phyloP scores from a whole-genome alignment of 37 sponge, comb jelly and placozoan genomes.

The Beroe forskalii region DNA sequence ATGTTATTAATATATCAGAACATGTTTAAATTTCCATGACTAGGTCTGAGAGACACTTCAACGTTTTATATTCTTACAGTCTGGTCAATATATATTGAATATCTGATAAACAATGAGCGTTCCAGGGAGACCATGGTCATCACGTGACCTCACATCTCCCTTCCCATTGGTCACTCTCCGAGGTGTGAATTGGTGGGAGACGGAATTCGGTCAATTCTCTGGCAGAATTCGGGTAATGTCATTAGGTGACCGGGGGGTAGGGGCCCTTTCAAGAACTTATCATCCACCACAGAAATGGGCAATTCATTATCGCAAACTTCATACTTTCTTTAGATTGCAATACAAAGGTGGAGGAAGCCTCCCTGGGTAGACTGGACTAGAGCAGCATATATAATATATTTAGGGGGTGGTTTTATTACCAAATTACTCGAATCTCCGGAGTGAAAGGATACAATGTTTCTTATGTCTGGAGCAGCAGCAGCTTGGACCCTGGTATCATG shows the following conservation, averaged over 20 bases:
- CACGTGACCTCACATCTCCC: not conserved
- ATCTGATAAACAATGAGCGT: conserved; percentile 35
- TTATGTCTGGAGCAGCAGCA: too few species aligned
- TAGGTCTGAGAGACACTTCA: not conserved
- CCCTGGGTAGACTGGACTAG: too few species aligned
- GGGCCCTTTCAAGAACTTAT: conserved; percentile 11
- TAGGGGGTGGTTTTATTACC: too few species aligned
- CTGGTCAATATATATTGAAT: conserved; percentile 59
- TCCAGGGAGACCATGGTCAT: too few species aligned
- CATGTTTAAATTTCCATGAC: not conserved
- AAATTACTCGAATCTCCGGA: too few species aligned
- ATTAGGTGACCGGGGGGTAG: conserved; percentile 41
- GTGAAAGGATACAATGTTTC: too few species aligned
- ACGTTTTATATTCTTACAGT: not conserved
- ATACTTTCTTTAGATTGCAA: too few species aligned
- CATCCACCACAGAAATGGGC: not conserved
- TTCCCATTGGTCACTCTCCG: not conserved
- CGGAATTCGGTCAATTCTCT: conserved; percentile 33
- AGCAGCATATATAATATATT: too few species aligned
- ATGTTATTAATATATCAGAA: too few species aligned
- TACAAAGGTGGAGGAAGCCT: too few species aligned
- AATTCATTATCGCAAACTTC: conserved; percentile 23
- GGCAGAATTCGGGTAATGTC: conserved; percentile 8
- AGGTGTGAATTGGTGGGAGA: conserved; percentile 20
- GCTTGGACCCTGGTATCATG: too few species aligned